Conservation (phyloP, 2,888 invertebrate species). For the Pachydiplax longipennis region DNA sequence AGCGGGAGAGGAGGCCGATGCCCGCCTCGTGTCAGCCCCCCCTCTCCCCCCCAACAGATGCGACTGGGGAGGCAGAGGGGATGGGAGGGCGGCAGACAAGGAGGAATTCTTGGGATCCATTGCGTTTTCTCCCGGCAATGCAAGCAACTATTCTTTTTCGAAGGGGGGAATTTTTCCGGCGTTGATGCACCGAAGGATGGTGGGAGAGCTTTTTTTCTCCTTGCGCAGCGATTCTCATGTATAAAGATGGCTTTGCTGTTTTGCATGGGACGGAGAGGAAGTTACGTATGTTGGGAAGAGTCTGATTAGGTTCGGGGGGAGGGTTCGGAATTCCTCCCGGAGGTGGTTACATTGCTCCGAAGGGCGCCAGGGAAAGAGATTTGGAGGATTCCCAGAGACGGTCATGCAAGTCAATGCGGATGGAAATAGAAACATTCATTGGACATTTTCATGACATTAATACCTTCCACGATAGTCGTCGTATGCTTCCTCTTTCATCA, state of each 20-base stretch:
- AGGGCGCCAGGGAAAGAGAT: not conserved
- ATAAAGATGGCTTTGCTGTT: not conserved
- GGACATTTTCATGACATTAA: no score
- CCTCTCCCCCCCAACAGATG: not conserved
- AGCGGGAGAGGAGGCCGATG: not conserved
- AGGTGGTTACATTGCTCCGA: not conserved
- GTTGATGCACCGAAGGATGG: not conserved
- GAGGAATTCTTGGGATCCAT: constrained; percentile 30
- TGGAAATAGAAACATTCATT: no score
- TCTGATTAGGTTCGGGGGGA: not conserved
- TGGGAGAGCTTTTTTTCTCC: not conserved
- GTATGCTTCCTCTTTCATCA: no score
- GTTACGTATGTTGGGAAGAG: not conserved
- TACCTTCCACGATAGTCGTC: no score
- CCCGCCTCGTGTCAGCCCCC: not conserved
- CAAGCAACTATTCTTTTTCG: not conserved
- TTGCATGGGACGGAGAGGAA: not conserved
- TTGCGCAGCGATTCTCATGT: not conserved
- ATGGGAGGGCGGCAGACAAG: not conserved
- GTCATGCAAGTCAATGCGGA: no score
- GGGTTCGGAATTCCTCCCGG: not conserved
- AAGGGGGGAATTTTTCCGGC: not conserved
- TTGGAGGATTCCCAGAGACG: no score
- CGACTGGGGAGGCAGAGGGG: not conserved
- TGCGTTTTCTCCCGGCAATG: constrained; percentile 14